Evolutionary conservation across 2,797 vertebrate species (phyloP), one percentile per base, ranked within the genome.

Genomic region (Spea hammondii): DNA sequence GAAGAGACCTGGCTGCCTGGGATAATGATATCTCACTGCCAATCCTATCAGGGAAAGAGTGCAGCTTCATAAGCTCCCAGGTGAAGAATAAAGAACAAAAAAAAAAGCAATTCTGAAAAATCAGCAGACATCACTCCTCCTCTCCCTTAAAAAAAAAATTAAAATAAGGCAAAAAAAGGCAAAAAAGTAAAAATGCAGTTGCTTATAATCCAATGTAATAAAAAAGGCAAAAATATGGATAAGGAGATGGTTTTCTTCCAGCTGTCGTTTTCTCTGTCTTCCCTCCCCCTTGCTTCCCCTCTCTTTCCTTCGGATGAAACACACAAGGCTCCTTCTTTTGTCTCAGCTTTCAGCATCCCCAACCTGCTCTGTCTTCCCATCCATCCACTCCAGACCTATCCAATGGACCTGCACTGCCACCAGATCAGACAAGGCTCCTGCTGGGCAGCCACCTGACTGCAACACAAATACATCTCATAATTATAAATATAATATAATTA

Each of bases 121-220:
- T 44, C 46, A 62, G 47, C 57, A 5, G 12, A 57, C 66, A 14
- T 32, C 32, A 32, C 32, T 2, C 32, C 32, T 32, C 32, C 32
- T 32, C 32, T 32, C 55, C n/a, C 55, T 17, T 12, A 62, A 32
- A 17, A 17, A 62, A 17, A 62, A 6, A 17, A 17, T 62, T 5
- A 62, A 62, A 17, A 62, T 17, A 62, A 62, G 1, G 32, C 59
- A 17, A 62, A 32, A 62, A 45, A 45, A 8, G 11, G 45, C 65
- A 14, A 67, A 54, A 78, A 49, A 89, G 90, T 86, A 90, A 4
- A 59, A 13, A 59, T 5, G n/a, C 5, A 59, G 89, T 87, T 89
- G 85, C 87, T 75, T 83, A 85, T 84, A 88, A 90, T 87, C 87
- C 89, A 89, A 88, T 89, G 90, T 86, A 87, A 17, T 62, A 62